Percentiles rank a stretch among this genome's conserved stretches.
Evolutionary conservation across 2,797 vertebrate species (phyloP).

Genomic region (Picus viridis): DNA sequence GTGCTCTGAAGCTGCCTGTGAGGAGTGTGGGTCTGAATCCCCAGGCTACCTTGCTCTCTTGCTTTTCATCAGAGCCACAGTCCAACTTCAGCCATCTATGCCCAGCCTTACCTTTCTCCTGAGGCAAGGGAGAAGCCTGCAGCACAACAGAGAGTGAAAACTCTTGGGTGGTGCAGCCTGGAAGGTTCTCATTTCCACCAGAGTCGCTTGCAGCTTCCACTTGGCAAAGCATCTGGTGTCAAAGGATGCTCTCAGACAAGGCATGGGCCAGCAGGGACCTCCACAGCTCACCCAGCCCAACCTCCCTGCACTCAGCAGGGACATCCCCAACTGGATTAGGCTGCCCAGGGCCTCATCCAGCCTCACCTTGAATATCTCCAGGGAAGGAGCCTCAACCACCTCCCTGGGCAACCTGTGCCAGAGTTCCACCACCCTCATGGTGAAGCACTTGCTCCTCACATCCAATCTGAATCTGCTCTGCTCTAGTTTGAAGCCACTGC

Average conservation of each 20-base stretch:
- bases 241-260: constrained; percentile 17
- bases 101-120: not conserved
- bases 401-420: too few species aligned
- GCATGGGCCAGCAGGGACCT: too few species aligned
- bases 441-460: too few species aligned
- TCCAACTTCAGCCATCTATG: not conserved
- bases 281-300: too few species aligned
- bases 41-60: not conserved
- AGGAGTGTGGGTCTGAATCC: not conserved
- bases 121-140: constrained; percentile 2
- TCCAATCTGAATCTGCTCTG: too few species aligned
- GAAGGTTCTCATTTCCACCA: constrained; percentile 59
- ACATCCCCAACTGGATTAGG: too few species aligned
- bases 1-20: not conserved
- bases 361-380: too few species aligned
- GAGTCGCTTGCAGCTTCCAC: not conserved
- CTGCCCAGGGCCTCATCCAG: too few species aligned
- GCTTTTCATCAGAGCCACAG: constrained; percentile 2
- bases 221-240: constrained; percentile 1
- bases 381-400: too few species aligned
- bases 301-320: too few species aligned
- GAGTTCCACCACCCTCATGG: too few species aligned
- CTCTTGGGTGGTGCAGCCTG: not conserved
- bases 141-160: constrained; percentile 24
- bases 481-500: too few species aligned